These are phyloP conservation scores for Hycleus phaleratus DNA, from an alignment of 1,140 invertebrate genomes.

Conservation along the genomic window DNA sequence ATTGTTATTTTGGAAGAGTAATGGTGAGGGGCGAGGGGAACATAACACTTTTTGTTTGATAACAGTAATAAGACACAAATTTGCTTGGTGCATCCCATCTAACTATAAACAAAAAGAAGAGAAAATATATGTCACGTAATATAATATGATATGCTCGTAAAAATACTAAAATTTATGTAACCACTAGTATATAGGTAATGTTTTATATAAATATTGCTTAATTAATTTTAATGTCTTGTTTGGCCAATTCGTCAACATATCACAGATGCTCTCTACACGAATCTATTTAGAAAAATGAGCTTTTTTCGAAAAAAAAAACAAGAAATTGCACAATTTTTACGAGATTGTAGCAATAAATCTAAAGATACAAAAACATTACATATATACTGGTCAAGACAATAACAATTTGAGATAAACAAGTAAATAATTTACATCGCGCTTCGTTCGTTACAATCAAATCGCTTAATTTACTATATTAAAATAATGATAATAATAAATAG, in stretches of 20 bases:
- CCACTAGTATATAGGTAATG: conserved; percentile 10
- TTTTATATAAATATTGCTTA: not conserved
- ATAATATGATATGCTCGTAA: conserved; percentile 9
- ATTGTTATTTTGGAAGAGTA: no score
- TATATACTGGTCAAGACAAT: conserved; percentile 1
- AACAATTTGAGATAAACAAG: not conserved
- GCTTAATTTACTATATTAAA: not conserved
- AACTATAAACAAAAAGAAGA: no score
- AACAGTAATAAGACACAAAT: no score
- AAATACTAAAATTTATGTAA: conserved; percentile 7
- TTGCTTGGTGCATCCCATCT: no score
- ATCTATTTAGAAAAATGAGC: no score
- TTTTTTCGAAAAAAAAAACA: no score
- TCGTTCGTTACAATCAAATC: conserved; percentile 5
- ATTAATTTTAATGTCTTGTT: not conserved
- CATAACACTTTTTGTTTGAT: no score
- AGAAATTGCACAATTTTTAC: no score
- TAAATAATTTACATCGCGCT: conserved; percentile 4
- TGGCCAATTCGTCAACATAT: no score
- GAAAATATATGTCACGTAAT: conserved; percentile 2
- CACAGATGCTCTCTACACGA: no score
- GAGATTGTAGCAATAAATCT: no score
- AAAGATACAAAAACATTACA: not conserved
- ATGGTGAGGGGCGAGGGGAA: no score
- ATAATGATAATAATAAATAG: not conserved